Base-by-base conservation (phyloP, 1,140 invertebrate species). In the Drosophila pandora region DNA sequence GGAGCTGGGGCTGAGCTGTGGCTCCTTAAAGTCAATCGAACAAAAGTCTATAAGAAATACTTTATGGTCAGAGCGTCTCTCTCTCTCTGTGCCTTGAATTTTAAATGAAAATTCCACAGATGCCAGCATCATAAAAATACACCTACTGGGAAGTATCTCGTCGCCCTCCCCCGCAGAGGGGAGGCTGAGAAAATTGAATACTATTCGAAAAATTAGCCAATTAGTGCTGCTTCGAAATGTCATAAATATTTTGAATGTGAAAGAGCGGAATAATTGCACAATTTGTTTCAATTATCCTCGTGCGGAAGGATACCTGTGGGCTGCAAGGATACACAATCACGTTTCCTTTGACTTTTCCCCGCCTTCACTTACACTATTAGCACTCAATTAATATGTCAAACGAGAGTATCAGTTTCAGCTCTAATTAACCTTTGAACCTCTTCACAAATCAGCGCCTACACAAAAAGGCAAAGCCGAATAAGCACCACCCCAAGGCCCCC, bases 351-450 rank as follows among this genome's bases (percentile, higher is more conserved):
- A 34, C 32, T 37, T 32, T 41, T 56, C 5, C 23, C 12, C 48
- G 37, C 21, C 63, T 56, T 22, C 71, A 53, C 78, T 63, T 75
- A 77, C 75, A 79, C 76, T 68, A 83, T 30, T 70, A 69, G 56
- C 83, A 83, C 79, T 88, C 88, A 83, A 88, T 88, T 88, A 88
- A 76, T 88, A 76, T 76, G 88, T 87, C 82, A 82, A 74, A 87
- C 82, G 67, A 75, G 76, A 68, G 83, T 83, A 83, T 88, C 71
- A 83, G 68, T 88, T 88, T 73, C 76, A 77, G 75, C 63, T 76
- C 82, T 87, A 87, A 87, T 88, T 88, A 88, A 88, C 83, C 79
- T 88, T 70, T 88, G 83, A 84, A 58, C 81, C 74, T 84, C 75
- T 84, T 76, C 81, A 79, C 83, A 88, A 88, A 88, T 88, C 83